Evolutionary conservation across 1,140 invertebrate species (phyloP).

Genomic region (Planococcus citri): DNA sequence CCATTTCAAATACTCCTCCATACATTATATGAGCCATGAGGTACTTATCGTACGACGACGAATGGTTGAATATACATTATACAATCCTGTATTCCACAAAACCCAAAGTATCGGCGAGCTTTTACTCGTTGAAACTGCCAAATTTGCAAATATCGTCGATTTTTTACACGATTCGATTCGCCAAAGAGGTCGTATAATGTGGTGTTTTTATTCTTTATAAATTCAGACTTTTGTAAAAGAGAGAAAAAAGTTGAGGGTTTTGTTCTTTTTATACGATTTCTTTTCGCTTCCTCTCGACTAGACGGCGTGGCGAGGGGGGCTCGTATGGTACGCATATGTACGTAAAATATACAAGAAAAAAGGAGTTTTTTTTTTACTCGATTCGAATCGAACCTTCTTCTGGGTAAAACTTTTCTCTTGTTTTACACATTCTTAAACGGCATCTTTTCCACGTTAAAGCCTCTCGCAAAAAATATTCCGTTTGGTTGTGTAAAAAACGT

Average conservation of each 20-base stretch:
- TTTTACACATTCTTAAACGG: neutral
- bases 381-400: neutral
- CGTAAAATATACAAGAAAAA: too few species aligned
- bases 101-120: neutral
- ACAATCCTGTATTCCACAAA: neutral
- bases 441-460: neutral
- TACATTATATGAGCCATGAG: too few species aligned
- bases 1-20: too few species aligned
- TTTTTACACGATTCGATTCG: neutral
- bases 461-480: neutral
- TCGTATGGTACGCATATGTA: too few species aligned
- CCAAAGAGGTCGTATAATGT: neutral
- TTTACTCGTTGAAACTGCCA: neutral
- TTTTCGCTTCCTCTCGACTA: too few species aligned
- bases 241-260: neutral
- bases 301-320: too few species aligned
- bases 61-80: too few species aligned
- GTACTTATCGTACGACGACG: too few species aligned
- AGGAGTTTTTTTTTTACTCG: too few species aligned
- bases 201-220: neutral
- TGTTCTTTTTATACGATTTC: too few species aligned
- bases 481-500: neutral
- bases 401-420: neutral
- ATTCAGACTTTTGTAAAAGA: neutral
- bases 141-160: conserved; percentile 7